A percentile compares a stretch with the other conserved stretches of the same genome.
phyloP scores from a whole-genome alignment of 2,888 invertebrate species.

The Autographa pulchrina region DNA sequence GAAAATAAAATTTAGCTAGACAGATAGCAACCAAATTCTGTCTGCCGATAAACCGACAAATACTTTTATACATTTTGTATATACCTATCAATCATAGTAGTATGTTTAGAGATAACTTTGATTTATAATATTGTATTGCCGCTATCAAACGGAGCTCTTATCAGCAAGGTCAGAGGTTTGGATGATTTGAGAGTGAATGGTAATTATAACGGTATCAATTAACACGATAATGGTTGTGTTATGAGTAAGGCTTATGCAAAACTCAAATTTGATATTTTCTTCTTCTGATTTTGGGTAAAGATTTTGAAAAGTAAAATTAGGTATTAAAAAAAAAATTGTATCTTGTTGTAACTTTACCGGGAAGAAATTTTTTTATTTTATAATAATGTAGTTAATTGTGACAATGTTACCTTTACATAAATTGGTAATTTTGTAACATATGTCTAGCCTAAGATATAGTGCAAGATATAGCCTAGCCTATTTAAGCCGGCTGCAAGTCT shows the following conservation, averaged over 20 bases:
- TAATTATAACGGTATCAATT: neutral
- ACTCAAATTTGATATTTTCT: neutral
- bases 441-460: too few relatives aligned
- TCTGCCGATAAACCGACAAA: slow-evolving; percentile 31
- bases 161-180: slow-evolving; percentile 30
- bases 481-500: too few relatives aligned
- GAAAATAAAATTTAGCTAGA: slow-evolving; percentile 35
- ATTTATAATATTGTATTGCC: slow-evolving; percentile 45
- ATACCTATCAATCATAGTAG: slow-evolving; percentile 42
- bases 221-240: neutral
- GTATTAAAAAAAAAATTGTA: too few relatives aligned
- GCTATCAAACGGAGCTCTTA: slow-evolving; percentile 31
- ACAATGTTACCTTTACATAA: too few relatives aligned
- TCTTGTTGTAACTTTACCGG: too few relatives aligned
- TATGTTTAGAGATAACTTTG: slow-evolving; percentile 45
- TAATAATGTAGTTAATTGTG: too few relatives aligned
- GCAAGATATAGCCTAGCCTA: too few relatives aligned
- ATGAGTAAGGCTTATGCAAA: neutral
- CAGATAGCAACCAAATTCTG: slow-evolving; percentile 36
- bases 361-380: too few relatives aligned
- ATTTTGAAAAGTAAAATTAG: too few relatives aligned
- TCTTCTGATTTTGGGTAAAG: too few relatives aligned
- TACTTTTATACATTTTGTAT: slow-evolving; percentile 14
- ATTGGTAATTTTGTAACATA: too few relatives aligned
- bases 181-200: slow-evolving; percentile 12